Base-by-base conservation (phyloP, 2,113 vertebrate species). In the Scomber scombrus region DNA sequence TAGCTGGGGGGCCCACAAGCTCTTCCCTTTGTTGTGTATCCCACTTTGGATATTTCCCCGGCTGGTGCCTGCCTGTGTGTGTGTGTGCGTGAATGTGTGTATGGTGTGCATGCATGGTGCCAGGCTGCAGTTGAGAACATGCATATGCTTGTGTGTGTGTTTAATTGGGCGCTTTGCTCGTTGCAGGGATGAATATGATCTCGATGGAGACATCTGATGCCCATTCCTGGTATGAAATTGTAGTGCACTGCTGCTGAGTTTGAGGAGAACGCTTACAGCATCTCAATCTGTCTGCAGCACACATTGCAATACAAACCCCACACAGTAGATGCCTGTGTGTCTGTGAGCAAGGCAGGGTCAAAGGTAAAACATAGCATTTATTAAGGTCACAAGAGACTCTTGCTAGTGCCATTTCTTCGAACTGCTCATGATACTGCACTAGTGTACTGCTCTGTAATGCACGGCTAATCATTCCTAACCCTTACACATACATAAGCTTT, bases 11-110 rank as follows among this genome's bases (percentile, higher is more conserved):
- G 80, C 57, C 75, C 78, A 64, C 26, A 18, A 80, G 85, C 75
- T 65, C 62, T 78, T 88, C 82, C 45, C 82, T 85, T 81, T 85
- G 81, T 91, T 81, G 81, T 82, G 81, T 5, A 88, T 88, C 84
- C 86, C 79, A 64, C 77, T 88, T 85, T 79, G 82, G 67, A 85
- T 90, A 75, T 87, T 78, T 80, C 62, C 62, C 47, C 43, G 19
- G 65, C 66, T 84, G 46, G 69, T 85, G 69, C 81, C 26, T 73
- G 60, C 55, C n/a, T 71, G 26, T 57, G 58, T 72, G 60, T 61
- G 79, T 66, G 23, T 60, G 57, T 18, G 68, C 19, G 34, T 40
- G 34, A 9, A 9, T 40, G 34, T 34, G 31, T 69, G 54, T 56
- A 14, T 46, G n/a, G 31, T 1, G 14, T 69, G 74, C 51, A 50